These are phyloP conservation scores for Tenodera sinensis DNA, from an alignment of 2,888 invertebrate genomes.

Conservation along the genomic window DNA sequence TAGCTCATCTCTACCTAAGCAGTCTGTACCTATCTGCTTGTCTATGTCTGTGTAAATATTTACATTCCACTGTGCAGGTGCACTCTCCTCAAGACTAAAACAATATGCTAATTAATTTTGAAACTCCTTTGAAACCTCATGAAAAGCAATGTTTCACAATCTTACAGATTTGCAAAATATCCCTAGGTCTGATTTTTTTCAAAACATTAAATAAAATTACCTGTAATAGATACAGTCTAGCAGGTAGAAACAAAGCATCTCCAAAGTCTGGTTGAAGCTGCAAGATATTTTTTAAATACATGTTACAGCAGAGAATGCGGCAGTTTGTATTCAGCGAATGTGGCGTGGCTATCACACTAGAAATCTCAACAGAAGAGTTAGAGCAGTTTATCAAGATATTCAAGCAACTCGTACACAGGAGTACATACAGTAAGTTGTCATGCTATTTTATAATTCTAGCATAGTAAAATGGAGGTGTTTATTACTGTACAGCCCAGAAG, in stretches of 20 bases:
- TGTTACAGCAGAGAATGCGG: constrained; percentile 48
- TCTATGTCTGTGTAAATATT: no score
- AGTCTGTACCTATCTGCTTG: no score
- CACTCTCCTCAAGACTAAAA: no score
- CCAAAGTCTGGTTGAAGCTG: not conserved
- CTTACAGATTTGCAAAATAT: no score
- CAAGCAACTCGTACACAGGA: constrained; percentile 75
- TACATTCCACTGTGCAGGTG: no score
- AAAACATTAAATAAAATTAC: no score
- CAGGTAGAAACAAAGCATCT: not conserved
- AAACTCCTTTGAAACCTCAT: no score
- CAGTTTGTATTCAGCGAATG: constrained; percentile 77
- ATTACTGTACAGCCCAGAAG: no score
- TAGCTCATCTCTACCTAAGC: no score
- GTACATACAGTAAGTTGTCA: constrained; percentile 69
- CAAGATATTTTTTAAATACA: not conserved
- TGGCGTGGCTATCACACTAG: constrained; percentile 82
- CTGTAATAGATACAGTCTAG: not conserved
- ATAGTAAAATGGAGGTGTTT: not conserved
- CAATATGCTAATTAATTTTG: no score
- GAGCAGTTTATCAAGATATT: constrained; percentile 61
- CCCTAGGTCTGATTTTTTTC: no score
- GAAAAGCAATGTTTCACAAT: no score
- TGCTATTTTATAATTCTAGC: constrained; percentile 1
- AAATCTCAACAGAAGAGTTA: constrained; percentile 65